Conservation (phyloP, 2,888 invertebrate species). For the Diploptera punctata region DNA sequence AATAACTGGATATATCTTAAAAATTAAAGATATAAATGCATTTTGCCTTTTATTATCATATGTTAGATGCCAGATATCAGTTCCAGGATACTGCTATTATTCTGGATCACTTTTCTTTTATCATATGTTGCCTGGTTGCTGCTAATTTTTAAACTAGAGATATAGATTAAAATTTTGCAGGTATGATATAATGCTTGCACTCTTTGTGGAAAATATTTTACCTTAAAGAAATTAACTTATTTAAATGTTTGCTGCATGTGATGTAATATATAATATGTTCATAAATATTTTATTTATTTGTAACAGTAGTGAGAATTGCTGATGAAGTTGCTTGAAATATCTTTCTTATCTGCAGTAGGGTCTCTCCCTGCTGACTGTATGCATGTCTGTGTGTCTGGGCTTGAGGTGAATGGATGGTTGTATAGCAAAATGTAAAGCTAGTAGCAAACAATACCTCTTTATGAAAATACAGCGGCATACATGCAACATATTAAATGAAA, state of each 20-base stretch:
- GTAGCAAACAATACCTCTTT: not conserved
- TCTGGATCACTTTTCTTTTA: not conserved
- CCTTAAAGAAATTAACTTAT: not conserved
- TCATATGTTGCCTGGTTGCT: not conserved
- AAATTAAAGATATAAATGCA: too few relatives aligned
- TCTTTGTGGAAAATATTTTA: not conserved
- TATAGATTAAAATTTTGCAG: too few relatives aligned
- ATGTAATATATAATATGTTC: slow-evolving; percentile 11
- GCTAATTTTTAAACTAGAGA: too few relatives aligned
- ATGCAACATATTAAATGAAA: not conserved
- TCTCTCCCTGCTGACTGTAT: not conserved
- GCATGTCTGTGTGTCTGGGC: not conserved
- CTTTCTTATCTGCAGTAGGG: not conserved
- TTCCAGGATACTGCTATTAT: not conserved
- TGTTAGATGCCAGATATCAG: not conserved
- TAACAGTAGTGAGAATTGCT: not conserved
- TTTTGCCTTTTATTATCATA: not conserved
- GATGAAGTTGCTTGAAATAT: not conserved
- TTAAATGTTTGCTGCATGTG: not conserved
- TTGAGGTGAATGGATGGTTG: not conserved
- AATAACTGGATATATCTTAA: too few relatives aligned
- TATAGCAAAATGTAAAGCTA: not conserved
- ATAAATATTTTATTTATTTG: slow-evolving; percentile 17
- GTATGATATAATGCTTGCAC: too few relatives aligned
- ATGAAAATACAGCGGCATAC: not conserved